Base-by-base conservation (phyloP, 2,888 invertebrate species). In the Hydropsyche betteni region DNA sequence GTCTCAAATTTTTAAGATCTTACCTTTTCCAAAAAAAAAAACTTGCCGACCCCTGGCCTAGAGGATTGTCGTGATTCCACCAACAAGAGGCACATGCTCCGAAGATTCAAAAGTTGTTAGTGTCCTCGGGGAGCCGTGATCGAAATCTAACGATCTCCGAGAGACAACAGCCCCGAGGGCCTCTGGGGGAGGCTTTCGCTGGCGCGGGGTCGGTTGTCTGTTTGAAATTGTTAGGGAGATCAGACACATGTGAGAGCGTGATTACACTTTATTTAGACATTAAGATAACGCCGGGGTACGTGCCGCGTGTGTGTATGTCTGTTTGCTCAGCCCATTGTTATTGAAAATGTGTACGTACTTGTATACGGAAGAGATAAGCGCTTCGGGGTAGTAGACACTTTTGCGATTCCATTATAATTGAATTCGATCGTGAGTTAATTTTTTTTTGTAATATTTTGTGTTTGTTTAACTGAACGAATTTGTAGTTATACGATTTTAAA, bases 111-210 rank as follows among this genome's bases (percentile, higher is more conserved):
- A 77, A 76, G 75, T 79, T 76, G 70, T 68, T 12, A 50, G 58
- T 61, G 14, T 79, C 79, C 76, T 77, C 14, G 10, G 77, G 75
- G 79, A 74, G 64, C 76, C 58, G 75, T 79, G 79, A 79, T 79
- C 76, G 77, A 72, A 61, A 77, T 77, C 79, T 79, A 79, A 77
- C 77, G 77, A 74, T 79, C 77, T 78, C 77, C 14, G 24, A 7
- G 53, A 70, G 53, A 70, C 78, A 76, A 76, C 74, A 74, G 50
- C 64, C 68, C 72, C 53, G 52, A 68, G 38, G 70, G 50, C 64
- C 34, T 44, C 14, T 14, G 16, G 14, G 52, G 74, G 24, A 24
- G 24, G 24, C 24, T 24, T 24, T 24, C 24, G 24, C 24, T 24
- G 24, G 61, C 50, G 8, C 51, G 33, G 16, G 33, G 61, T 24